A percentile compares a stretch with the other conserved stretches of the same genome.
These are phyloP conservation scores for Sturnira hondurensis DNA, from an alignment of 2,113 vertebrate species.

Conservation along the genomic window DNA sequence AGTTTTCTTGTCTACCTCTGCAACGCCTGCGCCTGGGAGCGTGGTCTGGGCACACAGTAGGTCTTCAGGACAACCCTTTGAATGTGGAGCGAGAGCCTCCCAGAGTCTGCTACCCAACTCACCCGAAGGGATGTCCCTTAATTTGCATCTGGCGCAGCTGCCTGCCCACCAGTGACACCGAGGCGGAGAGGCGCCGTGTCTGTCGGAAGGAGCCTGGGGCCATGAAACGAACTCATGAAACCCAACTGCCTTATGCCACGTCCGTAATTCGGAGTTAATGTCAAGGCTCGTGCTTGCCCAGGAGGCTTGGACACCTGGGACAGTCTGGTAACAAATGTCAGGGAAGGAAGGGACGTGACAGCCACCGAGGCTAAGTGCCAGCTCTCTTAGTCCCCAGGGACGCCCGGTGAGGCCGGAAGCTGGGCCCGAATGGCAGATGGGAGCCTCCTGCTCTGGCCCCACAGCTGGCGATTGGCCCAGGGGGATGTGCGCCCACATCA, in stretches of 20 bases:
- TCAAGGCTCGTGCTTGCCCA: background rate
- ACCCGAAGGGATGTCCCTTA: background rate
- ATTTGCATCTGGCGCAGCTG: background rate
- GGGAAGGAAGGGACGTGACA: background rate
- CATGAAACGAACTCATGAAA: background rate
- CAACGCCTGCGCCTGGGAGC: too few relatives aligned
- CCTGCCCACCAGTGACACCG: background rate
- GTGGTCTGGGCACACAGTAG: fast-evolving
- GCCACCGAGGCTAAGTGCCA: fast-evolving
- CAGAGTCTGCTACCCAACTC: too few relatives aligned
- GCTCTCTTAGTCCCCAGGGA: background rate
- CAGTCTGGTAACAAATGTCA: background rate
- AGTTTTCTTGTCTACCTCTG: fast-evolving
- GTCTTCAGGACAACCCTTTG: fast-evolving
- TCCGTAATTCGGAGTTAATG: background rate
- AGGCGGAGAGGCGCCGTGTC: background rate
- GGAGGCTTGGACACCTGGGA: background rate
- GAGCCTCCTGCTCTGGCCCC: fast-evolving
- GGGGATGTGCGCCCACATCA: background rate
- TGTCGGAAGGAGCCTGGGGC: background rate
- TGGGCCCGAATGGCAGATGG: fast-evolving
- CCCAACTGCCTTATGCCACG: background rate
- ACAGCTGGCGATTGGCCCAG: background rate
- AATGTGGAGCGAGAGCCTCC: background rate
- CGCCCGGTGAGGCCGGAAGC: background rate